Evolutionary conservation across 1,140 invertebrate genomes (phyloP).

Genomic region (Neomicropteryx cornuta): DNA sequence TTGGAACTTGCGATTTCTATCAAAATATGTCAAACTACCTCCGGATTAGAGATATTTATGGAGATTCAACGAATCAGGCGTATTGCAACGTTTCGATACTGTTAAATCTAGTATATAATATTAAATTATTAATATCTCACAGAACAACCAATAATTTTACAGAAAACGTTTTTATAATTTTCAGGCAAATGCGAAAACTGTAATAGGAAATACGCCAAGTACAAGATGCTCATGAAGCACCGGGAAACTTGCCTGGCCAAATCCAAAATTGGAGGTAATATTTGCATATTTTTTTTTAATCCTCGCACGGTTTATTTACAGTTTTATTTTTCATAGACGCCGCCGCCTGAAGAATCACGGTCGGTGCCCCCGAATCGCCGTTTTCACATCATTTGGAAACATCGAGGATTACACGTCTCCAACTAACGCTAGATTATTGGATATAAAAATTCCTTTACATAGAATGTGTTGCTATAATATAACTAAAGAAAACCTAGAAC

Average conservation of each 20-base stretch:
- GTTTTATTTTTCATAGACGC: neutral
- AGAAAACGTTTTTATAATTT: slow-evolving; percentile 4
- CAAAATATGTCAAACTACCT: neutral
- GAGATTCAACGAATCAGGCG: neutral
- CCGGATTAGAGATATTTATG: neutral
- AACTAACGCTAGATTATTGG: slow-evolving; percentile 1
- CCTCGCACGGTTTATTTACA: neutral
- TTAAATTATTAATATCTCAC: neutral
- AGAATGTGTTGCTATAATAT: no score
- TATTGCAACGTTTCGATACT: neutral
- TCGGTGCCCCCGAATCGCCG: neutral
- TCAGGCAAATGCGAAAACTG: slow-evolving; percentile 21
- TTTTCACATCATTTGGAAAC: no score
- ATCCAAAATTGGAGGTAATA: slow-evolving; percentile 10
- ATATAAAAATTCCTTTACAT: no score
- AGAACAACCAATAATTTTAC: neutral
- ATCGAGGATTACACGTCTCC: neutral
- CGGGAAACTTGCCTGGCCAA: slow-evolving; percentile 15
- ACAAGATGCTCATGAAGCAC: slow-evolving; percentile 17
- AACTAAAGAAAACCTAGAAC: no score
- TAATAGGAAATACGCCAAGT: slow-evolving; percentile 13
- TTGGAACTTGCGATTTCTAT: neutral
- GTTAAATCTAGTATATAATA: neutral
- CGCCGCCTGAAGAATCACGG: neutral
- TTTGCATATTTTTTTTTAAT: slow-evolving; percentile 7